Base-by-base conservation (phyloP, 23 tunicate genomes). In the Styela clava region DNA sequence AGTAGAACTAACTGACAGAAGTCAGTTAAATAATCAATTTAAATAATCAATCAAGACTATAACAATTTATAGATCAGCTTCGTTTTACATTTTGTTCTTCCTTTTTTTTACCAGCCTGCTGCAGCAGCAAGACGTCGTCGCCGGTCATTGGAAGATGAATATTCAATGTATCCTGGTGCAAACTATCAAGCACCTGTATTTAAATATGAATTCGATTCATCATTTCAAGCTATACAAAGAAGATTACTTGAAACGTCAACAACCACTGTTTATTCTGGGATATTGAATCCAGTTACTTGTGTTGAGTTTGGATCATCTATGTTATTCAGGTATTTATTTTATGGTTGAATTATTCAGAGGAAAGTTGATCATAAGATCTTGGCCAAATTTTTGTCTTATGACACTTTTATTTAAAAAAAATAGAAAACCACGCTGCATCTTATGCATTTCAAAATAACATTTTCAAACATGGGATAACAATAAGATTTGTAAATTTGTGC, bases 271-370 rank as follows among this genome's bases (percentile, higher is more conserved):
- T 82, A 79, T 78, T 51, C 68, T 27, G 99, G 99, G 1, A 86
- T 95, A 26, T 20, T 29, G n/a, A 95, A 95, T 71, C 99, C 99
- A 1, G 88, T 95, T 19, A 73, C 80, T 12, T 95, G 99, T 67
- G 56, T 95, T 37, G 96, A 83, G 16, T 34, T 30, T 74, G 69
- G 67, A n/a, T 62, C 87, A 1, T 44, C 83, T 29, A 62, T 95
- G 31, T 24, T 86, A 52, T 89, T 95, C 85, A 83, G 85, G 96
- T 93, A 79, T 70, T 65, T 24, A 16, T 65, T 44, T 44, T 18
- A 16, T 65, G 63, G 63, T 56, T 56, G 20, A 18, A 20, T 56
- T 56, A 56, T 20, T 18, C 20, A 56, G 20, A 56, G 20, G 20
- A 56, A 18, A 56, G 18, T 56, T 18, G 63, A 18, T 18, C 63